phyloP scores from a whole-genome alignment of 2,888 invertebrate genomes.

The Gerris lacustris region DNA sequence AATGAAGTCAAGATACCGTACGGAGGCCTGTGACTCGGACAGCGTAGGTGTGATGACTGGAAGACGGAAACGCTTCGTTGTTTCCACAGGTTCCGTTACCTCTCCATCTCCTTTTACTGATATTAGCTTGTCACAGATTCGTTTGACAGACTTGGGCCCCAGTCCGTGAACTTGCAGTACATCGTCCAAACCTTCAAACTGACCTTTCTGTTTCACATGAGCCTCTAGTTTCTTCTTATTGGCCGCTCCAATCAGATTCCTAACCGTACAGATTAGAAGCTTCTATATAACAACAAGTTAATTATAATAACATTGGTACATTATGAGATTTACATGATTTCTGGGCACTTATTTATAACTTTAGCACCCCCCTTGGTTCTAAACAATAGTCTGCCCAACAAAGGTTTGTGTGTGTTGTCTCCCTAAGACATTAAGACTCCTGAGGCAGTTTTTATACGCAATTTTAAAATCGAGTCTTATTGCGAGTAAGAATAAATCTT shows the following conservation, averaged over 20 bases:
- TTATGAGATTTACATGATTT: too few relatives aligned
- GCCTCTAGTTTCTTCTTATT: neutral
- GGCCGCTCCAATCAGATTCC: neutral
- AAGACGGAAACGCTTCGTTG: neutral
- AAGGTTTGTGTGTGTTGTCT: too few relatives aligned
- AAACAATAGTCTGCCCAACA: too few relatives aligned
- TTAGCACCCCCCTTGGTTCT: too few relatives aligned
- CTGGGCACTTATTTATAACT: too few relatives aligned
- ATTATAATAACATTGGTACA: too few relatives aligned
- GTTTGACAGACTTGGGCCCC: neutral
- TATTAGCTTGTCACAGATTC: neutral
- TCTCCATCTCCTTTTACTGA: neutral
- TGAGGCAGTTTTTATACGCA: too few relatives aligned
- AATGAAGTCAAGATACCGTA: neutral
- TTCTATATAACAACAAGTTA: too few relatives aligned
- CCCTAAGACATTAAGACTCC: too few relatives aligned
- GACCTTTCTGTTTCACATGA: neutral
- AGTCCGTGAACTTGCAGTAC: slow-evolving; percentile 4
- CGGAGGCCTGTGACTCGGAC: neutral
- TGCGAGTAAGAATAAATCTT: too few relatives aligned
- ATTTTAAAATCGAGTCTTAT: too few relatives aligned
- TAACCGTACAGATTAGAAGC: neutral
- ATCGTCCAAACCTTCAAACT: neutral
- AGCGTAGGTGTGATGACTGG: neutral
- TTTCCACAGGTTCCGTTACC: neutral